Percentiles rank a stretch among this genome's conserved stretches.
These are phyloP conservation scores for Dryobotodes eremita DNA, from an alignment of 2,888 invertebrate species.

Conservation along the genomic window DNA sequence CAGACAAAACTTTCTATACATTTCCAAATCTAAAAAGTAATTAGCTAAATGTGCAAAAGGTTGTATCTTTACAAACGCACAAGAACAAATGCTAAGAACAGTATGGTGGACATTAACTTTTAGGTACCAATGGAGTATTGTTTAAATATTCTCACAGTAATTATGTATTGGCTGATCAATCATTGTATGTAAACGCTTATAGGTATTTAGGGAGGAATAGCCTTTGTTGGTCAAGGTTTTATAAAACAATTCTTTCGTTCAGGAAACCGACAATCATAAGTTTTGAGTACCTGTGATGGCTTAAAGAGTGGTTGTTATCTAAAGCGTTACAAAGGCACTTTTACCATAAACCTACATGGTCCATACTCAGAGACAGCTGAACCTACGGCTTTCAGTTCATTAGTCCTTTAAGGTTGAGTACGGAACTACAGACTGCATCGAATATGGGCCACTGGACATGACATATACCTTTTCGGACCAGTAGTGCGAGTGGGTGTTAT, in stretches of 20 bases:
- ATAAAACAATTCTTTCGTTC: not conserved
- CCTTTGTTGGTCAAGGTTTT: slow-evolving; percentile 10
- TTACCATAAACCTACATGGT: no score
- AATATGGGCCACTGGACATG: not conserved
- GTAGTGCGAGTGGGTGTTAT: not conserved
- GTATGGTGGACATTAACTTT: slow-evolving; percentile 6
- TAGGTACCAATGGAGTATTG: slow-evolving; percentile 29
- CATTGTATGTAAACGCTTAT: slow-evolving; percentile 17
- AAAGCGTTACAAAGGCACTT: no score
- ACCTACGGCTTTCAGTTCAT: not conserved
- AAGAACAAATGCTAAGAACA: slow-evolving; percentile 37
- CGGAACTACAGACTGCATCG: not conserved
- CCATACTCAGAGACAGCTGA: no score
- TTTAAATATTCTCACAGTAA: slow-evolving; percentile 51
- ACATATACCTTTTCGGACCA: not conserved
- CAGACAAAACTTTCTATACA: slow-evolving; percentile 39
- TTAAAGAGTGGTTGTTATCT: not conserved
- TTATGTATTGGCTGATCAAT: slow-evolving; percentile 24
- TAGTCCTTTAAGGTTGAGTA: not conserved
- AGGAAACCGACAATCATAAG: not conserved
- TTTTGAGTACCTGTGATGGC: not conserved
- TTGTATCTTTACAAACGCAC: not conserved
- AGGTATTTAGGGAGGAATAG: not conserved
- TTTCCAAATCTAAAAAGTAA: slow-evolving; percentile 23
- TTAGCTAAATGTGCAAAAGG: slow-evolving; percentile 3